Conservation (phyloP, 2,797 vertebrate species). For the Neopelma chrysocephalum region DNA sequence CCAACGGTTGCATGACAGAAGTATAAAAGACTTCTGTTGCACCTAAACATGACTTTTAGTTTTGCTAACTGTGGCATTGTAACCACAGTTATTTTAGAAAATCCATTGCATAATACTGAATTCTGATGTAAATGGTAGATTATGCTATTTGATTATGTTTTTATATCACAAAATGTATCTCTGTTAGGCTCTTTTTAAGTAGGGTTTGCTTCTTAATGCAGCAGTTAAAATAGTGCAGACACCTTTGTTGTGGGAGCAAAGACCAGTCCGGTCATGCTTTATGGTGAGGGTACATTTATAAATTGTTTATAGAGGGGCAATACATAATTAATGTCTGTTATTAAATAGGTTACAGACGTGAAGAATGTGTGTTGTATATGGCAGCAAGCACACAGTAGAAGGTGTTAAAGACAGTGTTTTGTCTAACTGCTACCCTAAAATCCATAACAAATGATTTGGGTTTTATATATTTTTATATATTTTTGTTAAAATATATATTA, state of each 20-base stretch:
- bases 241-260: neutral
- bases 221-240: neutral
- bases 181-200: neutral
- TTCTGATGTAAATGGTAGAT: neutral
- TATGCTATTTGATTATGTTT: neutral
- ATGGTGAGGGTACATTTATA: slow-evolving; percentile 25
- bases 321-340: slow-evolving; percentile 57
- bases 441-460: neutral
- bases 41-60: neutral
- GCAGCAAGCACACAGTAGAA: neutral
- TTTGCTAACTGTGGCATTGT: neutral
- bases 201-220: neutral
- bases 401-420: slow-evolving; percentile 38
- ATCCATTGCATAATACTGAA: neutral
- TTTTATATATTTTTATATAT: too few species aligned
- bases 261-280: neutral
- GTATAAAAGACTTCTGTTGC: neutral
- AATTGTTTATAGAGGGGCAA: slow-evolving; percentile 49
- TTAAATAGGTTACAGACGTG: slow-evolving; percentile 37
- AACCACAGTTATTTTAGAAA: neutral
- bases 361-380: neutral
- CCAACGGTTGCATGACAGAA: neutral
- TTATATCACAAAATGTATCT: neutral
- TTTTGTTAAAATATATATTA: slow-evolving; percentile 25
- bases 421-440: slow-evolving; percentile 4